Evolutionary conservation across 2,797 vertebrate species (phyloP), one percentile per base, ranked within the genome.

Genomic region (Amblyraja radiata): DNA sequence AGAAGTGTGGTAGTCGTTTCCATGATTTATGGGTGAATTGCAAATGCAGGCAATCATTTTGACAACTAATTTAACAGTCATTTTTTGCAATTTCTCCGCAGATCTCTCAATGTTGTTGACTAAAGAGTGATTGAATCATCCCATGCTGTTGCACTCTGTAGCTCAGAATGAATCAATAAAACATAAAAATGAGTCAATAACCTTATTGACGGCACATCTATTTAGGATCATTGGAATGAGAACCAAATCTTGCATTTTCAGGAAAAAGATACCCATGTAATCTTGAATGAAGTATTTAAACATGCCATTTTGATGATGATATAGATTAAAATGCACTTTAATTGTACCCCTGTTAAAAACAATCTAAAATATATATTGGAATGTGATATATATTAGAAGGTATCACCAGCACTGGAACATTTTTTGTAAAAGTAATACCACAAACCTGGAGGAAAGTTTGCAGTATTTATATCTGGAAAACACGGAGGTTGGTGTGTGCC

Each of bases 121-220:
- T 65, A 68, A 36, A 88, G 32, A 21, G n/a, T 36, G 32, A 88
- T 68, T 88, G 68, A 68, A 88, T 88, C n/a, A 88, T 88, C 63
- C 63, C 84, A 65, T 88, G 61, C 16, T 88, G 3, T 68, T 68
- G n/a, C 63, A 36, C n/a, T 63, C 61, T 88, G 84, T 88, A 88
- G 68, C 32, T 88, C n/a, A 88, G 83, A 86, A 88, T 88, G 68
- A 88, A 88, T 88, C 84, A 88, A 88, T 68, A 63, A 36, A 88
- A 88, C 84, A 88, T 36, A n/a, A 68, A 88, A 88, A 36, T 36
- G 16, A 36, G n/a, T 88, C 84, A 88, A 88, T 88, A 68, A 88
- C 6, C n/a, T 88, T 88, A 65, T 88, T 16, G 7, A 36, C 16
- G 68, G 16, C 39, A 36, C 32, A 79, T 39, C 14, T 76, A n/a